Percentiles rank a stretch among this genome's conserved stretches.
Conservation (phyloP, 1,140 invertebrate species). For the Cyphomyrmex costatus region DNA sequence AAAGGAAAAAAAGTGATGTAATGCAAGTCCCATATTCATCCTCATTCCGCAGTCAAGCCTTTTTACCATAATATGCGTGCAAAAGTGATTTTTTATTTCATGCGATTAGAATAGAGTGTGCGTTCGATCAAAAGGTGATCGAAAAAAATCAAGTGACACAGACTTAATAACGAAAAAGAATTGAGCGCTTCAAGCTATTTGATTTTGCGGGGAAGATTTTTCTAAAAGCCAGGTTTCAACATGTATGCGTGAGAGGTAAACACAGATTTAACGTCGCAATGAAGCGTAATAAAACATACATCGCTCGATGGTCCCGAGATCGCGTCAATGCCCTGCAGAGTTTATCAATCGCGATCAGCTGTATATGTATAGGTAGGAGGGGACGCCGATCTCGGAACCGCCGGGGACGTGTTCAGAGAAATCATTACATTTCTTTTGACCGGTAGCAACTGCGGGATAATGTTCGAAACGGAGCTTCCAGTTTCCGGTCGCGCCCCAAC, state of each 20-base stretch:
- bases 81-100: background rate
- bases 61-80: conserved; percentile 19
- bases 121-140: background rate
- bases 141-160: background rate
- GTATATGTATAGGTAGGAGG: too few species aligned
- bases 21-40: background rate
- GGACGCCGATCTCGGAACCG: conserved; percentile 28
- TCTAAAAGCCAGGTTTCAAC: background rate
- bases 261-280: background rate
- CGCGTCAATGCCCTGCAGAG: background rate
- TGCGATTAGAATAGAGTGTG: conserved; percentile 14
- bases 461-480: conserved; percentile 85
- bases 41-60: conserved; percentile 10
- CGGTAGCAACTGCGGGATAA: conserved; percentile 48
- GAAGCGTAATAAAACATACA: conserved; percentile 43
- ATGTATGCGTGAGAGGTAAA: background rate
- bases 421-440: conserved; percentile 66
- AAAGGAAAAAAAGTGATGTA: background rate
- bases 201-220: background rate
- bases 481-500: conserved; percentile 88
- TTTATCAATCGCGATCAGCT: background rate
- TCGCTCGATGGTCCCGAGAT: conserved; percentile 52
- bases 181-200: background rate
- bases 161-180: background rate
- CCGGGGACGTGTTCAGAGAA: conserved; percentile 1